Base-by-base conservation (phyloP, 1,140 invertebrate species). In the Drosophila ogumai region DNA sequence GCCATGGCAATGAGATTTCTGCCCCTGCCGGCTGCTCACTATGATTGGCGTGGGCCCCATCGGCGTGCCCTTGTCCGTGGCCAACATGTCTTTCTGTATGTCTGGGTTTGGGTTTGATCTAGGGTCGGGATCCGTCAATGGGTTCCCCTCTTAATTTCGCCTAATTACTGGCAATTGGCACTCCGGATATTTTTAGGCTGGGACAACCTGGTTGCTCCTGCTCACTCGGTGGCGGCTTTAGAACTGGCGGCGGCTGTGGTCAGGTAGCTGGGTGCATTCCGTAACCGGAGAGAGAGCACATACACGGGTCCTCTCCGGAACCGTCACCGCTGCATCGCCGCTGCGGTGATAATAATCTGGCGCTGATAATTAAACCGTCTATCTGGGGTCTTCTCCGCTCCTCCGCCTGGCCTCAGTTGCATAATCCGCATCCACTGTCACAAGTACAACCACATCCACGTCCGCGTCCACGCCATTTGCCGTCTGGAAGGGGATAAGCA, bases 321-420 rank as follows among this genome's bases (percentile, higher is more conserved):
- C 25, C 55, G 25, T 44, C 59, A 72, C 65, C 73, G 72, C 63
- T 66, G 78, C 44, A 82, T 59, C 47, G 73, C 58, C 47, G 65
- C 40, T 75, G 73, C 71, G 74, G 63, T 85, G 84, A 88, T 90
- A 81, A 85, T 86, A 84, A 80, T 81, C 81, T 56, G 56, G 50
- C 65, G 47, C 81, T 88, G 85, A 88, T 88, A 85, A 90, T 90
- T 84, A 74, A 50, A 55, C 49, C 61, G 75, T 74, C 73, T 61
- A 61, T 52, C 82, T 63, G 71, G 25, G 41, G 46, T 25, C 36
- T 44, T 25, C 57, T 57, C 25, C 44, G 43, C 75, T 66, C 76
- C 47, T 13, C 32, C 40, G 61, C 36, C 69, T 69, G 58, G 60
- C 66, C 47, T 66, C 43, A 58, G 54, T 87, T 87, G 82, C 81